Conservation (phyloP, 2,888 invertebrate genomes). For the Embidobia sp. region DNA sequence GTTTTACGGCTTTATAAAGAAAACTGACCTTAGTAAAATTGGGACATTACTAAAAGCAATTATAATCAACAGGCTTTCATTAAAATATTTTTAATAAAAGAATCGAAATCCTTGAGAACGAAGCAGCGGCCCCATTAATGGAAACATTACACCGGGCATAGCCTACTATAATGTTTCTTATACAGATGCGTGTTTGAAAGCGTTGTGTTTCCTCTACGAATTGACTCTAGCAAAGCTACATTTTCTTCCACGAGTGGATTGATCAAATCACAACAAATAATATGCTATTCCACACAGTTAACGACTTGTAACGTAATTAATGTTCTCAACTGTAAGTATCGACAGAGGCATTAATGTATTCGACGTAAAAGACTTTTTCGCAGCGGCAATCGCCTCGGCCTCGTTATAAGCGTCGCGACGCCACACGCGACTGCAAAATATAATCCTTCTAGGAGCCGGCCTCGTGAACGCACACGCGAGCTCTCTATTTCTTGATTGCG, state of each 20-base stretch:
- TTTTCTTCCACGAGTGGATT: slow-evolving; percentile 53
- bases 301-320: slow-evolving; percentile 65
- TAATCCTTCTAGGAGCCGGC: slow-evolving; percentile 58
- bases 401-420: slow-evolving; percentile 72
- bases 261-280: slow-evolving; percentile 66
- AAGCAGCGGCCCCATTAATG: slow-evolving; percentile 55
- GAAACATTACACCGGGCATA: slow-evolving; percentile 45
- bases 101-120: slow-evolving; percentile 21
- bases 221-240: slow-evolving; percentile 30
- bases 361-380: slow-evolving; percentile 70
- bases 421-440: slow-evolving; percentile 73
- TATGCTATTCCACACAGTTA: slow-evolving; percentile 62
- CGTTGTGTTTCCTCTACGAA: slow-evolving; percentile 42
- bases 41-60: no score
- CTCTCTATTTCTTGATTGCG: slow-evolving; percentile 48
- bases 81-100: no score
- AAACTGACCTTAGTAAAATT: no score
- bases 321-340: slow-evolving; percentile 62
- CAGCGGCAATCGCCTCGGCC: slow-evolving; percentile 65
- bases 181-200: slow-evolving; percentile 59
- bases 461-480: slow-evolving; percentile 65
- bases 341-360: slow-evolving; percentile 69
- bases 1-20: not conserved
- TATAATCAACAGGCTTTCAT: no score
- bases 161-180: slow-evolving; percentile 43